Percentiles rank a stretch among this genome's conserved stretches.
Conservation (phyloP, 1,140 invertebrate species). For the Achatina immaculata region DNA sequence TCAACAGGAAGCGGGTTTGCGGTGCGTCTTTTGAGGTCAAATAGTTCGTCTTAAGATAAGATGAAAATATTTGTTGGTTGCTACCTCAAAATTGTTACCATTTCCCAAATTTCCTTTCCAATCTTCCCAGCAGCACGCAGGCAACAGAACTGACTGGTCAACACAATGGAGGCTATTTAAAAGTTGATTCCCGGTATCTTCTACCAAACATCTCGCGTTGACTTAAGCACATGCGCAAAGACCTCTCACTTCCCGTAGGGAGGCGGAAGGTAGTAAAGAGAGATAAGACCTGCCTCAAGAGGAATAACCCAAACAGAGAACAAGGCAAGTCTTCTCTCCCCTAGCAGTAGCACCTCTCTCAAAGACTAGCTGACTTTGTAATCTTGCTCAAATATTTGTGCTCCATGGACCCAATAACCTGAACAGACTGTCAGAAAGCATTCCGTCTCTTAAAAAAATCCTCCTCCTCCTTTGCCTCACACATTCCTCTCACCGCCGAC, state of each 20-base stretch:
- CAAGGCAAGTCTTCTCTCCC: not conserved
- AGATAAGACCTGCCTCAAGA: not conserved
- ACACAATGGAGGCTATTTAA: conserved; percentile 12
- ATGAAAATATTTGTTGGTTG: not conserved
- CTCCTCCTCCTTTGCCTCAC: not conserved
- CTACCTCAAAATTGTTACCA: conserved; percentile 3
- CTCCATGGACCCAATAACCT: not conserved
- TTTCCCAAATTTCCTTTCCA: conserved; percentile 5
- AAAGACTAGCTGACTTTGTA: not conserved
- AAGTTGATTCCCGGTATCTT: conserved; percentile 7
- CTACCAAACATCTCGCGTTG: not conserved
- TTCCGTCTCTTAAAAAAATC: not conserved
- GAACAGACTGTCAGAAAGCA: not conserved
- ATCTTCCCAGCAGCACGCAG: not conserved
- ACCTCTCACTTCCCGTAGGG: conserved; percentile 3
- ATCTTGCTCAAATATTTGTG: not conserved
- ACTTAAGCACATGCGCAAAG: not conserved
- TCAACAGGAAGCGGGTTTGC: not conserved
- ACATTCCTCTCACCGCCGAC: not conserved
- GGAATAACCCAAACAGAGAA: conserved; percentile 1
- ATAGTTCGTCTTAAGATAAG: not conserved
- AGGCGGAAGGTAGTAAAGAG: not conserved
- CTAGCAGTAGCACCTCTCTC: not conserved
- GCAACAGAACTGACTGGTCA: not conserved
- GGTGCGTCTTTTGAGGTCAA: not conserved